Evolutionary conservation across 2,888 invertebrate species (phyloP), one percentile per base, ranked within the genome.

Genomic region (Trissolcus brochymenae): DNA sequence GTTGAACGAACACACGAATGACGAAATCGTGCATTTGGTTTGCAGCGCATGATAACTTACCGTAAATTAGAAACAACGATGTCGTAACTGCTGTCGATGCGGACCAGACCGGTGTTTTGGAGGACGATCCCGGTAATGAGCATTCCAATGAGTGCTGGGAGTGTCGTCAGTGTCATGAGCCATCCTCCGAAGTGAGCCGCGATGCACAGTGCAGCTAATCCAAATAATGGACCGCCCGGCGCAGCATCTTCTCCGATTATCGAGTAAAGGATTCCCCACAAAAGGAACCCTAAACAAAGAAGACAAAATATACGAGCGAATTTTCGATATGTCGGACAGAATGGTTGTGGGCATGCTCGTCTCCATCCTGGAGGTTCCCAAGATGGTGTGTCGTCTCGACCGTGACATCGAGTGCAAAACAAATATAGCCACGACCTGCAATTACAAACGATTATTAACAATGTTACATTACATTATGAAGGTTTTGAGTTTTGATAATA

Each of bases 101-200:
- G 90, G 60, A 96, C 93, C 84, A 94, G 91, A 43, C 94, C 94
- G 29, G 94, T 89, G 86, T 96, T 96, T 86, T 92, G 93, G 82
- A 94, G 91, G 49, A 95, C 82, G 61, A 96, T 92, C 81, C 96
- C 97, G 51, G 95, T 94, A 81, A 95, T 89, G 17, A 97, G 92
- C 95, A 97, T 96, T 60, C 96, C 97, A 81, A 96, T 94, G 13
- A 97, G 92, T 0, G 95, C 93, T 1, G 97, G 97, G 72, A 97
- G 90, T 9, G 95, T 95, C 19, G 95, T 93, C 80, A 95, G 90
- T 76, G 94, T 92, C 89, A 95, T 92, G 25, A 96, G 86, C 93
- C 94, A 95, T 61, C 96, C 96, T 9, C 95, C 95, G 83, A 96
- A 93, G 89, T 96, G 93, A 0, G 96, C 94, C 11, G 92, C 92